A percentile compares a stretch with the other conserved stretches of the same genome.
Evolutionary conservation across 1,140 invertebrate species (phyloP).

Genomic region (Eumaeus atala): DNA sequence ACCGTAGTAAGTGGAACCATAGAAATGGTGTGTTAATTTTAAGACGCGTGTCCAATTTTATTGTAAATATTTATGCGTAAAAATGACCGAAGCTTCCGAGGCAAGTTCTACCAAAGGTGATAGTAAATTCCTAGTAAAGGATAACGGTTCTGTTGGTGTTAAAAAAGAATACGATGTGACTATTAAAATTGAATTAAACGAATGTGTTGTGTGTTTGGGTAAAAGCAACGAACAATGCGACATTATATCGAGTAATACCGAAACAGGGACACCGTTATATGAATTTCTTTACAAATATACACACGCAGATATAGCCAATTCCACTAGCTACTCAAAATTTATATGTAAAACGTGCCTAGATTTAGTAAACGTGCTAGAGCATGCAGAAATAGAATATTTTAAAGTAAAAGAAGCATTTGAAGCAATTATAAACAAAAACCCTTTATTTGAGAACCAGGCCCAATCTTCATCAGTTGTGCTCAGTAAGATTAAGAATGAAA

Average conservation of each 20-base stretch:
- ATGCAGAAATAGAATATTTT: slow-evolving; percentile 52
- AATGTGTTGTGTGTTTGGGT: slow-evolving; percentile 48
- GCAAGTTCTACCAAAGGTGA: slow-evolving; percentile 20
- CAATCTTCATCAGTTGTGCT: slow-evolving; percentile 22
- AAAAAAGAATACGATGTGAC: slow-evolving; percentile 46
- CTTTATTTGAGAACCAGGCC: slow-evolving; percentile 37
- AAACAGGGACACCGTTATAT: slow-evolving; percentile 40
- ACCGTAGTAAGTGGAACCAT: no score
- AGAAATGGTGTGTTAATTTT: no score
- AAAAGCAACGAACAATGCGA: slow-evolving; percentile 39
- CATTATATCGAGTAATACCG: slow-evolving; percentile 37
- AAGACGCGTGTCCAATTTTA: no score
- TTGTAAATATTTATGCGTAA: slow-evolving; percentile 5
- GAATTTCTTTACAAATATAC: slow-evolving; percentile 46
- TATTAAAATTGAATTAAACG: slow-evolving; percentile 48
- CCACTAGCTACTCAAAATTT: slow-evolving; percentile 33
- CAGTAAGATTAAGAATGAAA: slow-evolving; percentile 43
- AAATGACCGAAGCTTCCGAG: slow-evolving; percentile 14
- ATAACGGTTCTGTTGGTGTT: slow-evolving; percentile 32
- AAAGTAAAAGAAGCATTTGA: slow-evolving; percentile 59
- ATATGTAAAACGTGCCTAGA: slow-evolving; percentile 56
- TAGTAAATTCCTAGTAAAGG: slow-evolving; percentile 25
- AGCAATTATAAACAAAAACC: slow-evolving; percentile 56
- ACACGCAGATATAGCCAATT: slow-evolving; percentile 28
- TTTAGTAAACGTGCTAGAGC: slow-evolving; percentile 54